Conservation (phyloP, 1,140 invertebrate genomes). For the Probaryconus sp. region DNA sequence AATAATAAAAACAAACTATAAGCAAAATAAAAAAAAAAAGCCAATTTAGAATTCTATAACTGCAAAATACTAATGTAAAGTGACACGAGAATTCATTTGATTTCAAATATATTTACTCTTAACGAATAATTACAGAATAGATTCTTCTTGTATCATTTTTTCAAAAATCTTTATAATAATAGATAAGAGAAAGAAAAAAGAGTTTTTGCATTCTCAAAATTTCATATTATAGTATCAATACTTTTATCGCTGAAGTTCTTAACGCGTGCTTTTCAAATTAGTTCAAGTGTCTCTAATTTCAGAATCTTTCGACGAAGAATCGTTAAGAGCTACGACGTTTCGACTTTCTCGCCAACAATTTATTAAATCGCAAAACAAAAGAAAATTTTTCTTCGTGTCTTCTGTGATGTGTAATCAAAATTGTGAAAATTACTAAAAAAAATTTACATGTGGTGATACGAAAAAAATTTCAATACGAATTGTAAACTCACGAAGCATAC, state of each 20-base stretch:
- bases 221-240: constrained; percentile 20
- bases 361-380: too few relatives aligned
- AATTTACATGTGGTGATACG: too few relatives aligned
- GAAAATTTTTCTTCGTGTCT: constrained; percentile 10
- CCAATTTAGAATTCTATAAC: constrained; percentile 26
- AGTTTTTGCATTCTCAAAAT: constrained; percentile 5
- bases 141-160: constrained; percentile 10
- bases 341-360: too few relatives aligned
- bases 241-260: constrained; percentile 23
- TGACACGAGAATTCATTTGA: background rate
- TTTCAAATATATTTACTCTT: constrained; percentile 2
- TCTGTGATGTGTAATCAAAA: constrained; percentile 28
- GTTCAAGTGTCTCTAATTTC: constrained; percentile 12
- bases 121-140: too few relatives aligned
- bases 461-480: background rate
- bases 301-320: constrained; percentile 10
- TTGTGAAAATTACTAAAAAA: constrained; percentile 18
- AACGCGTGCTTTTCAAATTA: constrained; percentile 18
- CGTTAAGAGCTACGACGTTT: constrained; percentile 17
- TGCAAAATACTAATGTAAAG: constrained; percentile 2
- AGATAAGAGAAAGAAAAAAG: constrained; percentile 5
- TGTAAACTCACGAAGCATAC: too few relatives aligned
- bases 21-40: too few relatives aligned
- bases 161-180: background rate
- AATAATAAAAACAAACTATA: constrained; percentile 30